Evolutionary conservation across 2,113 vertebrate species (phyloP).

Genomic region (Nansenia antarctica): DNA sequence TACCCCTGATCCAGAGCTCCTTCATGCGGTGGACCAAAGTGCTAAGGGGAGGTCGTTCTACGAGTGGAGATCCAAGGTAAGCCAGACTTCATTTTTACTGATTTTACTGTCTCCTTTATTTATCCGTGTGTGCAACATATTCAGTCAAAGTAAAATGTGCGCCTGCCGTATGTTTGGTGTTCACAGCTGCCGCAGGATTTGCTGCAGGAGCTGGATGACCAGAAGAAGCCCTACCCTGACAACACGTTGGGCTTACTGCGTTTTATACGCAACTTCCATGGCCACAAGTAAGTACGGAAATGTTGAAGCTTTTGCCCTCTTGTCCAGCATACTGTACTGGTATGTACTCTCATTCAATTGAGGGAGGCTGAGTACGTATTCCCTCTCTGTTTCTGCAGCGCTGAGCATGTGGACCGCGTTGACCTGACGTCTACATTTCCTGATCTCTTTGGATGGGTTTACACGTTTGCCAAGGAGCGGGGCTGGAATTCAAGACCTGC

Average conservation of each 20-base stretch:
- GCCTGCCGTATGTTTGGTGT: slow-evolving; percentile 17
- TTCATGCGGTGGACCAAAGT: slow-evolving; percentile 19
- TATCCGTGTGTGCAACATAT: slow-evolving; percentile 17
- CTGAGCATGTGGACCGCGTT: slow-evolving; percentile 20
- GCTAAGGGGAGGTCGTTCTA: slow-evolving; percentile 41
- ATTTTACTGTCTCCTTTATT: slow-evolving; percentile 6
- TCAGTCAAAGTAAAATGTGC: too few species aligned
- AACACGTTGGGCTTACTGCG: slow-evolving; percentile 38
- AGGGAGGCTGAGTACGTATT: background rate
- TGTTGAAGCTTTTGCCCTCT: background rate
- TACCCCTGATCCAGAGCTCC: slow-evolving; percentile 4
- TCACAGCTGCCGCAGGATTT: slow-evolving; percentile 33
- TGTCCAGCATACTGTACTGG: too few species aligned
- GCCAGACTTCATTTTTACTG: background rate
- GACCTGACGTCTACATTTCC: slow-evolving; percentile 30
- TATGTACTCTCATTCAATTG: background rate
- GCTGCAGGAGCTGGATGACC: slow-evolving; percentile 28
- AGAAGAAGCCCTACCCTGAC: slow-evolving; percentile 26
- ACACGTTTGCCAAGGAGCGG: background rate
- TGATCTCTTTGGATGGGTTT: background rate
- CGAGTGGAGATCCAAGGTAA: slow-evolving; percentile 63
- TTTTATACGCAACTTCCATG: slow-evolving; percentile 50
- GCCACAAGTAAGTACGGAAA: slow-evolving; percentile 54
- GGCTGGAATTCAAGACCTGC: background rate
- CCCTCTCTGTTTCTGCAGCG: background rate